Evolutionary conservation across 1,140 invertebrate genomes (phyloP).

Genomic region (Aphidius gifuensis): DNA sequence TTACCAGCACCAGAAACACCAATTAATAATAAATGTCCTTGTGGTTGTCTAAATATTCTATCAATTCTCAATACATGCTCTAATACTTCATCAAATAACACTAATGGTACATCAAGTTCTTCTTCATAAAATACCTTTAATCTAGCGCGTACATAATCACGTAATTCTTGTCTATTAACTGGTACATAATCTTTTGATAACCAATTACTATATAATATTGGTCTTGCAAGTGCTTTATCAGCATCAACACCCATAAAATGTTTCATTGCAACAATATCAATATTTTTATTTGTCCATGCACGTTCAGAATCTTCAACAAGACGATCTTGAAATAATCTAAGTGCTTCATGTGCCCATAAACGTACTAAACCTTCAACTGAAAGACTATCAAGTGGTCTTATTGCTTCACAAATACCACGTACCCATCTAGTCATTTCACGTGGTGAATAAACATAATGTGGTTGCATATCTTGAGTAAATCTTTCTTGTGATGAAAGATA

Average conservation of each 20-base stretch:
- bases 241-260: conserved; percentile 92
- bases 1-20: conserved; percentile 98
- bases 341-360: conserved; percentile 97
- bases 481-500: conserved; percentile 95
- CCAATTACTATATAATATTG: conserved; percentile 99
- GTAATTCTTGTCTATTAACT: conserved; percentile 89
- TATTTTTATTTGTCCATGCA: conserved; percentile 97
- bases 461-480: conserved; percentile 99
- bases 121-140: conserved; percentile 99
- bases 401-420: conserved; percentile 97
- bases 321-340: conserved; percentile 95
- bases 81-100: conserved; percentile 97
- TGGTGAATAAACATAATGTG: conserved; percentile 99
- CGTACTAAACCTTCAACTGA: conserved; percentile 92
- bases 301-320: conserved; percentile 93
- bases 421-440: conserved; percentile 99
- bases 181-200: conserved; percentile 97
- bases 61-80: conserved; percentile 98
- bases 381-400: conserved; percentile 87
- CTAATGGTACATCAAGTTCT: conserved; percentile 96
- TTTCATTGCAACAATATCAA: conserved; percentile 89
- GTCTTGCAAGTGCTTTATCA: conserved; percentile 80
- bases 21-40: conserved; percentile 94
- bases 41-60: conserved; percentile 97
- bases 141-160: conserved; percentile 95